These are phyloP conservation scores for Ivindomyrus marchei DNA, from an alignment of 2,113 vertebrate genomes.

Conservation along the genomic window DNA sequence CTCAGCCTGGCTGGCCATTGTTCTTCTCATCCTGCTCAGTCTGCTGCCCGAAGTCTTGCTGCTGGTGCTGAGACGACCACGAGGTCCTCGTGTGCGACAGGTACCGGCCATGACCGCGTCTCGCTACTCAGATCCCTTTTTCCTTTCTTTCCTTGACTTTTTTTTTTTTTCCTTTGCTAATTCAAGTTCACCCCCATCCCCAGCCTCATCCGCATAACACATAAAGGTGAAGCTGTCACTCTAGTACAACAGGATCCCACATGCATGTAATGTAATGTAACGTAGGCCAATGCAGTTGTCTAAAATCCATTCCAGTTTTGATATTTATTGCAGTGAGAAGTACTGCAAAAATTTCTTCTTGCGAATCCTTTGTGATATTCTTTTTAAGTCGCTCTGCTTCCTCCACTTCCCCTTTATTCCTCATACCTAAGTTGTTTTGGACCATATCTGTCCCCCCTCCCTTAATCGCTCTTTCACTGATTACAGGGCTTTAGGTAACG, in stretches of 20 bases:
- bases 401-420: slow-evolving; percentile 19
- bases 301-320: neutral
- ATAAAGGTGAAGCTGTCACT: neutral
- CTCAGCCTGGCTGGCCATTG: slow-evolving; percentile 85
- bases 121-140: neutral
- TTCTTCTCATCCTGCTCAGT: slow-evolving; percentile 86
- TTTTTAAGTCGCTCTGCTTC: neutral
- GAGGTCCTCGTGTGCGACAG: slow-evolving; percentile 48
- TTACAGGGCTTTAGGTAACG: neutral
- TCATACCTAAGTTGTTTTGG: neutral
- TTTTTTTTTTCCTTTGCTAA: neutral
- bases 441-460: neutral
- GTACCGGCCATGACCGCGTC: slow-evolving; percentile 28
- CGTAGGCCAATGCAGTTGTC: neutral
- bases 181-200: neutral
- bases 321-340: neutral
- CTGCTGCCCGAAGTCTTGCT: slow-evolving; percentile 88
- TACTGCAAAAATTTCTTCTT: neutral
- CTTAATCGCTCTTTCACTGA: neutral
- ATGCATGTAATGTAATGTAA: neutral
- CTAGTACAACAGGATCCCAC: neutral
- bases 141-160: neutral
- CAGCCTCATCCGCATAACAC: neutral
- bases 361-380: neutral
- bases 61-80: slow-evolving; percentile 53